Conservation (phyloP, 2,797 vertebrate genomes). For the Vireo griseus region DNA sequence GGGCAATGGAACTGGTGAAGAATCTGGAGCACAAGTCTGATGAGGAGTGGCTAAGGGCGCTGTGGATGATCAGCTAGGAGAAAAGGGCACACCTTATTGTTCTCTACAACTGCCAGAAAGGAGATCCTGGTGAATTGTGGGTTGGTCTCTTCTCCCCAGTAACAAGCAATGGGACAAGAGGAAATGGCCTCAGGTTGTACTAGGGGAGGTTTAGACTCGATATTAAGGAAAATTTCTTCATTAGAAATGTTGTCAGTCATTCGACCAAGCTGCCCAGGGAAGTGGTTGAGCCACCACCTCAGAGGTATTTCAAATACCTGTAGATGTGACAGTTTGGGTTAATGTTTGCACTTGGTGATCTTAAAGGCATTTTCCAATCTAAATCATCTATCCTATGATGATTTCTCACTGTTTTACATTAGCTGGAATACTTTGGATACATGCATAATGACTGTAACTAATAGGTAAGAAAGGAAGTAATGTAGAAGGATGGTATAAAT, state of each 20-base stretch:
- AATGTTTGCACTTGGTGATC: neutral
- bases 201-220: neutral
- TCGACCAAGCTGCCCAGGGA: neutral
- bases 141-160: neutral
- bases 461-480: neutral
- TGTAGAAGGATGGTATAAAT: neutral
- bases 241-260: neutral
- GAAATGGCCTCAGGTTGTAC: neutral
- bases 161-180: neutral
- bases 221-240: neutral
- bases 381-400: neutral
- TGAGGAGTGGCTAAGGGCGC: neutral
- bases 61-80: fast-evolving
- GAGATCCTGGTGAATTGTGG: fast-evolving
- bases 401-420: neutral
- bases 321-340: neutral
- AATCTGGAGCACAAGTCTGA: neutral
- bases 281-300: neutral
- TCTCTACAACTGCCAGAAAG: neutral
- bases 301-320: neutral
- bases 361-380: neutral
- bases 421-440: neutral
- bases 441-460: neutral
- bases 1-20: neutral
- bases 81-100: neutral